Percentiles rank a stretch among this genome's conserved stretches.
Conservation (phyloP, 2,797 vertebrate species). For the Eupleurogrammus muticus region DNA sequence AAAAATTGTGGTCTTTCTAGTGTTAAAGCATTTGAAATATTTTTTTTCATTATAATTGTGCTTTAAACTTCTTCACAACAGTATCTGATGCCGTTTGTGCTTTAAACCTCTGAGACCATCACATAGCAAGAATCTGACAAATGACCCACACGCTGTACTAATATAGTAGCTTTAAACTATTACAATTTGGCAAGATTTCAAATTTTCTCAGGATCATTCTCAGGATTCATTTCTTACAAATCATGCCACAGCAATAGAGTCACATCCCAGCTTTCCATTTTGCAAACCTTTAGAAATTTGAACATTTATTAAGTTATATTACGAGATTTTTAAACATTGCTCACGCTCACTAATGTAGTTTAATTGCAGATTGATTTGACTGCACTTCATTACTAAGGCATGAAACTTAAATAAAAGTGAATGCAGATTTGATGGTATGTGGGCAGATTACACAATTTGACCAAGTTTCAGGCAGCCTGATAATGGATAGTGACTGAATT, state of each 20-base stretch:
- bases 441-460: not conserved
- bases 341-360: not conserved
- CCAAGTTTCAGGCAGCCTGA: not conserved
- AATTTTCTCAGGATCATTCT: no score
- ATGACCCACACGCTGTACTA: no score
- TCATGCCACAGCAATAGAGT: not conserved
- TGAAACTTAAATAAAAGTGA: not conserved
- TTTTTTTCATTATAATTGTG: no score
- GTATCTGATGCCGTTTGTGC: no score
- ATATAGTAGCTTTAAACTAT: no score
- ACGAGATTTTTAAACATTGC: not conserved
- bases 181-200: no score
- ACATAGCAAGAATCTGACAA: no score
- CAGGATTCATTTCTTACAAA: not conserved
- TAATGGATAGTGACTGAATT: conserved; percentile 7
- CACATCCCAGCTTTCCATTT: not conserved
- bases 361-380: conserved; percentile 12
- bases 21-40: no score
- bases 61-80: no score
- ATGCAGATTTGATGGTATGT: not conserved
- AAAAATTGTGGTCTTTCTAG: no score
- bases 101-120: no score
- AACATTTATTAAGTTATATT: not conserved
- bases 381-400: not conserved
- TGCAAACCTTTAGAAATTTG: not conserved